Conservation (phyloP, 2,797 vertebrate species). For the Amblyraja radiata region DNA sequence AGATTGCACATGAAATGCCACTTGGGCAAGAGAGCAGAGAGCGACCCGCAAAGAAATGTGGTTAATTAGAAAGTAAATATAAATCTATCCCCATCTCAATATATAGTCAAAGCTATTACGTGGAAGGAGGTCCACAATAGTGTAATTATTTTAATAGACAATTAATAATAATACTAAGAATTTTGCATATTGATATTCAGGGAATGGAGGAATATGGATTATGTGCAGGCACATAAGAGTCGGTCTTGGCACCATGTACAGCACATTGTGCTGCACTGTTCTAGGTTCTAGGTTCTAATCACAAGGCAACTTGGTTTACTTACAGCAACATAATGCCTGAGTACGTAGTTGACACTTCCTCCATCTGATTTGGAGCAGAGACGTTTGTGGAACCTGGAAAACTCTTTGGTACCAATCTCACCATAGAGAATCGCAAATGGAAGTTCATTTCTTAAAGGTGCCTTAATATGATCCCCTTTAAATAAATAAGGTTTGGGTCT, state of each 20-base stretch:
- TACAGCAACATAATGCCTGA: conserved; percentile 83
- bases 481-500: conserved; percentile 87
- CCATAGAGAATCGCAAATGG: conserved; percentile 84
- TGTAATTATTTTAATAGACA: not conserved
- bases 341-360: conserved; percentile 73
- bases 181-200: too few species aligned
- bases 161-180: not conserved
- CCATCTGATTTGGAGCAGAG: conserved; percentile 66
- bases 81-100: not conserved
- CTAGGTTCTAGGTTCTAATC: not conserved
- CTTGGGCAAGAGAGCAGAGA: not conserved
- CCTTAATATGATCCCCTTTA: conserved; percentile 88
- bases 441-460: conserved; percentile 62
- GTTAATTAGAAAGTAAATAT: not conserved
- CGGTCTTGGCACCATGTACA: too few species aligned
- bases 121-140: not conserved
- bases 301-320: conserved; percentile 49
- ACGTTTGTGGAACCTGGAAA: conserved; percentile 68
- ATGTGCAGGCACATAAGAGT: too few species aligned
- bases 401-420: conserved; percentile 73
- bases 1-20: not conserved
- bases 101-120: not conserved
- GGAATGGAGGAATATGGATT: too few species aligned
- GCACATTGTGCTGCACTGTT: too few species aligned
- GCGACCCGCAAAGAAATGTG: not conserved